These are phyloP conservation scores for Hyphantria cunea DNA, from an alignment of 1,140 invertebrate species.

Conservation along the genomic window DNA sequence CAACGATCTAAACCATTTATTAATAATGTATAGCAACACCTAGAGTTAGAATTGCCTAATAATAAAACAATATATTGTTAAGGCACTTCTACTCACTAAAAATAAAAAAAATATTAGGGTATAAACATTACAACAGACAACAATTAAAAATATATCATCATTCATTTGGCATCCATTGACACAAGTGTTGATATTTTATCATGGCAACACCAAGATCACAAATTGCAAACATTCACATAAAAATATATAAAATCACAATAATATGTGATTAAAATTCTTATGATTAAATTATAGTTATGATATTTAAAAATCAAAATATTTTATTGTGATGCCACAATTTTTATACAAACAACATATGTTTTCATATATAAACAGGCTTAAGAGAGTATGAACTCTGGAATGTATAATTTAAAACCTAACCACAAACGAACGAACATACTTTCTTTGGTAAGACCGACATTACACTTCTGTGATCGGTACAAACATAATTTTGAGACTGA, in stretches of 20 bases:
- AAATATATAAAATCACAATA: slow-evolving; percentile 23
- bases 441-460: slow-evolving; percentile 52
- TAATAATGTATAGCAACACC: slow-evolving; percentile 11
- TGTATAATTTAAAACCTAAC: slow-evolving; percentile 24
- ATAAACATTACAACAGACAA: slow-evolving; percentile 43
- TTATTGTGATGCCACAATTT: slow-evolving; percentile 23
- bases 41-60: slow-evolving; percentile 1
- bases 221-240: slow-evolving; percentile 19
- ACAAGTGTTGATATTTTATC: slow-evolving; percentile 37
- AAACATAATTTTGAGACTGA: slow-evolving; percentile 18
- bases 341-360: slow-evolving; percentile 7
- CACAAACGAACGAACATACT: slow-evolving; percentile 15
- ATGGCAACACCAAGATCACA: slow-evolving; percentile 52
- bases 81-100: slow-evolving; percentile 34
- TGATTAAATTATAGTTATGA: neutral
- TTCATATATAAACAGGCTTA: neutral
- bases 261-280: slow-evolving; percentile 24
- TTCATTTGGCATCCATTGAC: slow-evolving; percentile 50
- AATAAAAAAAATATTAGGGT: slow-evolving; percentile 25
- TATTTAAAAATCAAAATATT: neutral
- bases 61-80: slow-evolving; percentile 24
- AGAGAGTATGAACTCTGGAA: slow-evolving; percentile 26
- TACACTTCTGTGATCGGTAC: neutral
- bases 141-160: slow-evolving; percentile 36
- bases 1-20: no score